Conservation (phyloP, 2,888 invertebrate species). For the Siphonodentalium dalli region DNA sequence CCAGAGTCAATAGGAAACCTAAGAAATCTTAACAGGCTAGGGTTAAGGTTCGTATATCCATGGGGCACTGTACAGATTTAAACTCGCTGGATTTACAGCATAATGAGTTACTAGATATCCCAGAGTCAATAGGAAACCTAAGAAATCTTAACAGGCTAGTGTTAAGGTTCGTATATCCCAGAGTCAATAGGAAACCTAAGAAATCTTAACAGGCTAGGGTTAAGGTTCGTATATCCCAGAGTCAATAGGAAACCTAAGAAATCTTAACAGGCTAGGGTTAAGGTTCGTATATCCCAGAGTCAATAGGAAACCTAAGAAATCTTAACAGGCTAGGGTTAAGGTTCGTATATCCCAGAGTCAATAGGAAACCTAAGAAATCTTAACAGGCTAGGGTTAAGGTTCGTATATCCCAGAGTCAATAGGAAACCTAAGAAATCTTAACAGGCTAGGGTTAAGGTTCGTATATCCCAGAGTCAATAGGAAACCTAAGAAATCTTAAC, state of each 20-base stretch:
- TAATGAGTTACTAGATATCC: constrained; percentile 96
- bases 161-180: constrained; percentile 72
- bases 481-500: too few species aligned
- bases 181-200: constrained; percentile 96
- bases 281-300: too few species aligned
- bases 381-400: too few species aligned
- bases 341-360: too few species aligned
- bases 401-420: too few species aligned
- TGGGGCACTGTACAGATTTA: constrained; percentile 92
- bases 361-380: too few species aligned
- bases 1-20: constrained; percentile 95
- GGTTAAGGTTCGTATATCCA: constrained; percentile 76
- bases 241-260: constrained; percentile 88
- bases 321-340: too few species aligned
- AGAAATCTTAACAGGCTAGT: constrained; percentile 87
- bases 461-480: too few species aligned
- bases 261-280: constrained; percentile 87
- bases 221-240: constrained; percentile 97
- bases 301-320: too few species aligned
- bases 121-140: constrained; percentile 92
- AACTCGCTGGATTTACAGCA: constrained; percentile 97
- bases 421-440: too few species aligned
- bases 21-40: constrained; percentile 83
- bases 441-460: too few species aligned
- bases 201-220: constrained; percentile 90